Base-by-base conservation (phyloP, 2,888 invertebrate genomes). In the Pemphredon lugubris region DNA sequence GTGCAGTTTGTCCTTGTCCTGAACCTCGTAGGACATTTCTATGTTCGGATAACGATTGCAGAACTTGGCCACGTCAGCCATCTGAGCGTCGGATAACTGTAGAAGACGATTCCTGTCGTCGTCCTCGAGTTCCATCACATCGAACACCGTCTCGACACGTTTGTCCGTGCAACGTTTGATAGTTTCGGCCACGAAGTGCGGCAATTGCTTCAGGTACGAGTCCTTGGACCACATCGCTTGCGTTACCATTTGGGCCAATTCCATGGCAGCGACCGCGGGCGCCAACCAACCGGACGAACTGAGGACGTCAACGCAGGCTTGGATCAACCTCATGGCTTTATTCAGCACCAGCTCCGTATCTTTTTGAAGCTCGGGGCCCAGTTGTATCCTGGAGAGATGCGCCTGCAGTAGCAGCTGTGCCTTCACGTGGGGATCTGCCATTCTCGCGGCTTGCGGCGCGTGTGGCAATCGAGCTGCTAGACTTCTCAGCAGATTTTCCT, bases 211-310 rank as follows among this genome's bases (percentile, higher is more conserved):
- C 71, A 99, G 92, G 88, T 98, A 98, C 0, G 98, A 97, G 91
- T 99, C 99, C 90, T 98, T 98, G 85, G 96, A 97, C 98, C 99
- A 99, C 98, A 99, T 98, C 7, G 99, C 99, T 91, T 99, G 99
- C 0, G 99, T 99, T 1, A 97, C 96, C 99, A 99, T 99, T 91
- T 99, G 99, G 0, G 99, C 98, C 84, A 99, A 92, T 91, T 99
- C 99, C 99, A 99, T 99, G 84, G 99, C 98, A 14, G 98, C 98
- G 39, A 99, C 96, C 2, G 99, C 99, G 0, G 99, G 99, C 0
- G 97, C 95, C 51, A 99, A 92, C 99, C 99, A 99, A 30, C 99
- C 99, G 84, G 98, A 98, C 44, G 97, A 97, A 87, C 95, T 96
- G 34, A 98, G 90, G 7, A 98, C 97, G 90, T 98, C 93, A 26